Base-by-base conservation (phyloP, 2,113 vertebrate genomes). In the Saguinus midas region DNA sequence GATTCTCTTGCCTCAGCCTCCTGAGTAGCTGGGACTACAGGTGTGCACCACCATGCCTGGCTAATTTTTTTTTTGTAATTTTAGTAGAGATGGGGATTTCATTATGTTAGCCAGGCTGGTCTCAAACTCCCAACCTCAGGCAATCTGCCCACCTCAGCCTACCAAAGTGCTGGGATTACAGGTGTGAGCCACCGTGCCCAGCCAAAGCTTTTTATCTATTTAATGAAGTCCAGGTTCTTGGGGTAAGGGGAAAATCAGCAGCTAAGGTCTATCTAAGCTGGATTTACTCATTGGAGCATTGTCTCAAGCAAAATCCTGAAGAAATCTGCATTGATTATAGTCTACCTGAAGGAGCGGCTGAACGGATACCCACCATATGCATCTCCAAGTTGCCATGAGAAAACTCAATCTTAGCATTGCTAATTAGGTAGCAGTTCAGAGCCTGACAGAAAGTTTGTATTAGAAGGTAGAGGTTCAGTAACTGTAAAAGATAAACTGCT, bases 401-500 rank as follows among this genome's bases (percentile, higher is more conserved):
- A 85, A 35, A 66, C 50, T 68, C 64, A 85, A 85, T 87, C 76
- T 76, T 82, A 25, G 9, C 40, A 29, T 40, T 88, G 48, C 32
- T 92, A 97, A 92, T 94, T 64, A 92, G 61, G 20, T 87, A 68
- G 45, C 32, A 72, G 8, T 76, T 84, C 87, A 89, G 16, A 55
- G 78, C 8, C 14, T 58, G 35, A 64, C 40, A 40, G 29, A 87
- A 92, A 70, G 17, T 61, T 89, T 92, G 35, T 70, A 64, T 57
- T 76, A 84, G 40, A 76, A 91, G 82, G 21, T 35, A 75, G 55
- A 85, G 25, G 29, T 37, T 93, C n/a, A 45, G 0, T 48, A 29
- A 52, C 18, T 68, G 10, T 72, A 45, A 82, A 93, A 58, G 25
- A 72, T 91, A 5, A 84, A 78, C 40, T 48, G 29, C 37, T 90